Conservation (phyloP, 2,888 invertebrate genomes). For the Tetramorium bicarinatum region DNA sequence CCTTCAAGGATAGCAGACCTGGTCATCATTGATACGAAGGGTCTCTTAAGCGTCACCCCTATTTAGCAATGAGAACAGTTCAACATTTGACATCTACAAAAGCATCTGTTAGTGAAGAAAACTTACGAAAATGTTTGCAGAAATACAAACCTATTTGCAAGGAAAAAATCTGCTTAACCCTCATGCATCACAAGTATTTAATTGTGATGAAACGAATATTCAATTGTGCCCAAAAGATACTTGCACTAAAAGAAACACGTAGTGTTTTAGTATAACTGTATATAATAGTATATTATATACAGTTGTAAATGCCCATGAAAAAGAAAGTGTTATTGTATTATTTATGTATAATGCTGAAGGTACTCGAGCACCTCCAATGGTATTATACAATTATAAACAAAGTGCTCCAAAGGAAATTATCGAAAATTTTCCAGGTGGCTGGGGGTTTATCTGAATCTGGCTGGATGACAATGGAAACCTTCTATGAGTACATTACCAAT, state of each 20-base stretch:
- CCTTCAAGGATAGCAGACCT: not conserved
- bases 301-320: slow-evolving; percentile 66
- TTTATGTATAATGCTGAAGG: slow-evolving; percentile 64
- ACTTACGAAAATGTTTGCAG: not conserved
- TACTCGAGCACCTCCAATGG: slow-evolving; percentile 50
- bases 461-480: slow-evolving; percentile 84
- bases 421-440: slow-evolving; percentile 73
- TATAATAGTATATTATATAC: slow-evolving; percentile 74
- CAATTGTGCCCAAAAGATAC: slow-evolving; percentile 47
- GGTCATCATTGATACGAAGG: not conserved
- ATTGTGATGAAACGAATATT: slow-evolving; percentile 2
- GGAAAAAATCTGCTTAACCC: not conserved
- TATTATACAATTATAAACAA: slow-evolving; percentile 56
- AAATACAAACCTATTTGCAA: not conserved
- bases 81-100: not conserved
- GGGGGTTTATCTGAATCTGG: slow-evolving; percentile 83
- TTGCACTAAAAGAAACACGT: slow-evolving; percentile 58
- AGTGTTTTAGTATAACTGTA: no score
- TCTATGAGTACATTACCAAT: slow-evolving; percentile 82
- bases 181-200: not conserved
- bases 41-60: not conserved
- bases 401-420: slow-evolving; percentile 9
- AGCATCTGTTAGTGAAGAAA: not conserved
- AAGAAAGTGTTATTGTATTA: slow-evolving; percentile 61
- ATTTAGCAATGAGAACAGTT: not conserved